phyloP scores from a whole-genome alignment of 2,113 vertebrate species.

The Lota lota region DNA sequence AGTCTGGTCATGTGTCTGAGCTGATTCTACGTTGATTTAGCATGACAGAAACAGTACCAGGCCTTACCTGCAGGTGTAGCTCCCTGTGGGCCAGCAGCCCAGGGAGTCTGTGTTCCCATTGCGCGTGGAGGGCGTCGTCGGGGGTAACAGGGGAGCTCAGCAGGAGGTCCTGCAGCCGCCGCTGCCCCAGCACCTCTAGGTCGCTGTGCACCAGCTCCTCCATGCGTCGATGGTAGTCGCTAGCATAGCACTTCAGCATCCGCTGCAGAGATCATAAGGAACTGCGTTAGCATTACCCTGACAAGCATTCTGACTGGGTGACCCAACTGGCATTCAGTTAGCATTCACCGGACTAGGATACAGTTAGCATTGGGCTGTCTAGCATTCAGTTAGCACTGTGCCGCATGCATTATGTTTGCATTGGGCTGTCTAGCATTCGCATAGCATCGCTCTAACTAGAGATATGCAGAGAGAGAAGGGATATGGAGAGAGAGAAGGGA shows the following conservation, averaged over 20 bases:
- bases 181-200: constrained; percentile 58
- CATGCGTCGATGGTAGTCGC: constrained; percentile 34
- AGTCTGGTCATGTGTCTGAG: too few relatives aligned
- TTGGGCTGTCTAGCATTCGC: too few relatives aligned
- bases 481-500: too few relatives aligned
- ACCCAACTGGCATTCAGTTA: not conserved
- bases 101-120: constrained; percentile 46
- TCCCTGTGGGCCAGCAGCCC: constrained; percentile 57
- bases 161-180: constrained; percentile 59
- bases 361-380: not conserved
- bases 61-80: constrained; percentile 56
- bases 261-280: constrained; percentile 29
- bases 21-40: too few relatives aligned
- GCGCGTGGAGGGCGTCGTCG: constrained; percentile 8
- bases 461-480: too few relatives aligned
- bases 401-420: too few relatives aligned
- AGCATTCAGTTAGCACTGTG: too few relatives aligned
- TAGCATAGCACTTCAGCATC: constrained; percentile 11
- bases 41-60: not conserved
- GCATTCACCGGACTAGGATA: too few relatives aligned
- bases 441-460: too few relatives aligned
- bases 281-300: not conserved
- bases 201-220: constrained; percentile 50
- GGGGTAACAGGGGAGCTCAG: constrained; percentile 27
- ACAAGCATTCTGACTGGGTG: too few relatives aligned